Percentiles rank a stretch among this genome's conserved stretches.
Evolutionary conservation across 2,888 invertebrate species (phyloP).

Genomic region (Campoplex capitator): DNA sequence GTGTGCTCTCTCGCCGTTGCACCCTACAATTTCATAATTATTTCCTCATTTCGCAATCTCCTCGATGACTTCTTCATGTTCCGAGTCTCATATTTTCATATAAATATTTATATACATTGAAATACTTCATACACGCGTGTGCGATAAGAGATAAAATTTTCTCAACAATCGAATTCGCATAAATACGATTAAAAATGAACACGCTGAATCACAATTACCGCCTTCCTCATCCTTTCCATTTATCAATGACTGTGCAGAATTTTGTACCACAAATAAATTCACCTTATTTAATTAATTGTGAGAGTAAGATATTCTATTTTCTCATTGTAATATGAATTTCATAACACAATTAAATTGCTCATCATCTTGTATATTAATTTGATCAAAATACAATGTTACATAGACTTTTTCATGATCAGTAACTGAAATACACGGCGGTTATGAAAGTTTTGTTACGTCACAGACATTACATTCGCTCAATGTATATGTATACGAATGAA

Average conservation of each 20-base stretch:
- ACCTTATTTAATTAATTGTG: constrained; percentile 11
- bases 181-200: background rate
- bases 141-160: background rate
- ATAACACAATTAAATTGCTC: background rate
- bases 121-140: background rate
- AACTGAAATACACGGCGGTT: background rate
- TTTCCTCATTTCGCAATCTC: constrained; percentile 79
- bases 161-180: background rate
- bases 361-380: background rate
- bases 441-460: background rate
- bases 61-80: constrained; percentile 53
- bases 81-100: background rate
- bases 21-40: constrained; percentile 77
- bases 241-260: constrained; percentile 4
- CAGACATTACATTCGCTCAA: background rate
- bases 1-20: constrained; percentile 52
- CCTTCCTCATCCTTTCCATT: background rate
- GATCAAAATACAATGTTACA: background rate
- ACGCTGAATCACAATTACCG: background rate
- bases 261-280: constrained; percentile 22
- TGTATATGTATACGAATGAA: background rate
- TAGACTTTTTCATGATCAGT: background rate
- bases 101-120: background rate
- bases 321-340: background rate
- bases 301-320: background rate